These are phyloP conservation scores for Seira ritae DNA, from an alignment of 2,888 invertebrate genomes.

Conservation along the genomic window DNA sequence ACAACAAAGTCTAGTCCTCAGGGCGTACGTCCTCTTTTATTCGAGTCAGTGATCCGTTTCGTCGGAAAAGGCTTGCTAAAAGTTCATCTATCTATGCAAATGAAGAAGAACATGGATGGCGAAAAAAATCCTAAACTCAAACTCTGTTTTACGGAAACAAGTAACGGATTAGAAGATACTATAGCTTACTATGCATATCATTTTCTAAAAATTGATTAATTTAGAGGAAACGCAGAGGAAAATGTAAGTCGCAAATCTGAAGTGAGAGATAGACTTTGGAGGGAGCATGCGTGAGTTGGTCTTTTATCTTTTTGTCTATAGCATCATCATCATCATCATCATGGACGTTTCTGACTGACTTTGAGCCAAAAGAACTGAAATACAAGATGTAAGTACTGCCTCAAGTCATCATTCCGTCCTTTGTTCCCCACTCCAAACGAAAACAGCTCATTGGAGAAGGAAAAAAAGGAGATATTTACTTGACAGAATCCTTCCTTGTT, in stretches of 20 bases:
- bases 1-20: conserved; percentile 36
- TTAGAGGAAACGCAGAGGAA: too few relatives aligned
- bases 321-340: too few relatives aligned
- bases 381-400: background rate
- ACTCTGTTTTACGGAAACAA: background rate
- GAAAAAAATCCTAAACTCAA: background rate
- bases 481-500: background rate
- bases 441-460: too few relatives aligned
- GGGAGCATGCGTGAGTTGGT: too few relatives aligned
- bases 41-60: background rate
- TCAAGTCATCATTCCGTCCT: background rate
- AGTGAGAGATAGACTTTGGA: too few relatives aligned
- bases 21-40: conserved; percentile 42
- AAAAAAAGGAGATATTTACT: background rate
- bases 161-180: background rate
- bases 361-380: too few relatives aligned
- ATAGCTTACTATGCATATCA: background rate
- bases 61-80: conserved; percentile 6
- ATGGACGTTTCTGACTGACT: too few relatives aligned
- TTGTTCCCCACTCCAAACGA: background rate
- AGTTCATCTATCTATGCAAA: background rate
- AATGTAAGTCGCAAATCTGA: too few relatives aligned
- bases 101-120: background rate
- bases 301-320: too few relatives aligned
- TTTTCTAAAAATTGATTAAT: background rate